Evolutionary conservation across 2,888 invertebrate genomes (phyloP), one percentile per base, ranked within the genome.

Genomic region (Cantharis flavilabris): DNA sequence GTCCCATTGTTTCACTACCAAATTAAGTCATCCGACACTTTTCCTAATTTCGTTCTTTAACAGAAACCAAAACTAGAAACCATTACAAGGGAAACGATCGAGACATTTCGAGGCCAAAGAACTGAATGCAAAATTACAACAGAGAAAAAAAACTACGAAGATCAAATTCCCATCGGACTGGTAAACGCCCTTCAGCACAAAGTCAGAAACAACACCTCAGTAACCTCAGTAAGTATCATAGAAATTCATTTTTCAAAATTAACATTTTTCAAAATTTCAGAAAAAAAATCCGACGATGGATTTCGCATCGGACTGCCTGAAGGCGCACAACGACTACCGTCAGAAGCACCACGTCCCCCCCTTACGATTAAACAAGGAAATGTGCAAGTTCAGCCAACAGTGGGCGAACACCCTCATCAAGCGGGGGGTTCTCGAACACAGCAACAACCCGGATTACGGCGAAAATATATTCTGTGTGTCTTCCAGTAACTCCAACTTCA

Each of bases 391-490:
- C 70, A 90, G 90, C 81, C 90, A 90, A 83, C 87, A 89, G 76
- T 90, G 90, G 90, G 91, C 91, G 3, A 89, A 89, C 78, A 87
- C 88, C 72, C 83, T 93, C 75, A 91, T 92, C 49, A 88, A 87
- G 62, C 89, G 86, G 80, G 90, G 90, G 67, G 87, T 88, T 72
- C 85, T 92, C 80, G 89, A 90, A 78, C 92, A 93, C 83, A 90
- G 92, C 77, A 89, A 90, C 18, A 90, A 91, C 78, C 89, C 89
- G 76, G 90, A 91, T 77, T 92, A 92, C 80, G 88, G 88, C 13
- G 95, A 95, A 87, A 95, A 93, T 84, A 90, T 95, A 71, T 95
- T 92, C 85, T 92, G 92, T 75, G 91, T 93, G 77, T 92, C 92
- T 89, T 91, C 92, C 74, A 90, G 92, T 9, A 92, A 94, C 83